Evolutionary conservation across 2,113 vertebrate species (phyloP).

Genomic region (Penelope pileata): DNA sequence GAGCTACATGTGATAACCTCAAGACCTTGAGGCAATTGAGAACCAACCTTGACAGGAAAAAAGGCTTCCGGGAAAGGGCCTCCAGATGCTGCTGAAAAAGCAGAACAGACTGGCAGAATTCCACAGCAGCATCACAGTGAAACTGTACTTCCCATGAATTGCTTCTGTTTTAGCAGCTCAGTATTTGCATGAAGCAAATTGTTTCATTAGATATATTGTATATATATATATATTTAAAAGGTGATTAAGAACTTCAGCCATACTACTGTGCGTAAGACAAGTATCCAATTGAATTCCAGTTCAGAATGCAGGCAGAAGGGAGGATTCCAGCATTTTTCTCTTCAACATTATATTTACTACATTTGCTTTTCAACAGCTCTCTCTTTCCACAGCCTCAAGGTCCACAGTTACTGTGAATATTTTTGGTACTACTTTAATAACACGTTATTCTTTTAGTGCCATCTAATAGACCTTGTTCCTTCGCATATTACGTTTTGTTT

Average conservation of each 20-base stretch:
- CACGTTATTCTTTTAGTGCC: not conserved
- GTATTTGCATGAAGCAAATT: constrained; percentile 8
- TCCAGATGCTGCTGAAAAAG: not conserved
- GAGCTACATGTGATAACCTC: no score
- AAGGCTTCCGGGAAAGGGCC: not conserved
- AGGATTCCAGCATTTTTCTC: not conserved
- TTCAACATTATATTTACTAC: not conserved
- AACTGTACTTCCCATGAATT: not conserved
- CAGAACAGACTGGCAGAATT: not conserved
- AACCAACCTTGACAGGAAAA: not conserved
- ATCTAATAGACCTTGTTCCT: not conserved
- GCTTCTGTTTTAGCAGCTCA: not conserved
- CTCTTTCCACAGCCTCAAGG: not conserved
- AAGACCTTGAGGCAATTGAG: not conserved
- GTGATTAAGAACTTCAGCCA: not conserved
- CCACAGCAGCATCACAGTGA: not conserved
- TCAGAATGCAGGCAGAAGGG: not conserved
- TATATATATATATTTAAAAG: not conserved
- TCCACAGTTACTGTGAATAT: not conserved
- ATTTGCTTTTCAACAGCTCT: not conserved
- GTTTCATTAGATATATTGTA: not conserved
- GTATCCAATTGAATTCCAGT: not conserved
- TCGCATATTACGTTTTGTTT: constrained; percentile 25
- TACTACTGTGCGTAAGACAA: not conserved
- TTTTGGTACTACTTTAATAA: constrained; percentile 28